phyloP scores from a whole-genome alignment of 2,797 vertebrate species.

The Synaphobranchus kaupii region DNA sequence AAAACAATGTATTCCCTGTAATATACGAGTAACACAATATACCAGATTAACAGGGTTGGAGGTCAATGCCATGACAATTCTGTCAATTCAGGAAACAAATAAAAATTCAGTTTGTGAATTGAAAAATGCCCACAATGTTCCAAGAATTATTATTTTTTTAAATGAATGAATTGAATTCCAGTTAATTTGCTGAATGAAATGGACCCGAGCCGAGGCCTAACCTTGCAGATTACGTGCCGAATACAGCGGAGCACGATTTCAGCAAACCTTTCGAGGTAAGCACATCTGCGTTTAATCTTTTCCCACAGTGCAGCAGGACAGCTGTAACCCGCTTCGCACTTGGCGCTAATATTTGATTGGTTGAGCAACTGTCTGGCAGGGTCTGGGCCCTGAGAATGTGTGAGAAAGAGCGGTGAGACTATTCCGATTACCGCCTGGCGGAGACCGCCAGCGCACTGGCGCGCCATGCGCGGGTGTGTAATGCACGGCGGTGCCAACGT shows the following conservation, averaged over 20 bases:
- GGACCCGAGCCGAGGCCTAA: neutral
- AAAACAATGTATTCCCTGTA: neutral
- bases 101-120: neutral
- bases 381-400: neutral
- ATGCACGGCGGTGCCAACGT: neutral
- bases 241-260: neutral
- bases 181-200: neutral
- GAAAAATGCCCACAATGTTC: neutral
- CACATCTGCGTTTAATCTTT: neutral
- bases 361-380: neutral
- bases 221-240: neutral
- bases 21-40: neutral
- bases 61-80: neutral
- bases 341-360: neutral
- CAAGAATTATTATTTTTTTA: neutral
- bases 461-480: neutral
- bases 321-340: neutral
- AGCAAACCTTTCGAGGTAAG: neutral
- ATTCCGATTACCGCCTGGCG: neutral
- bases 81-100: neutral
- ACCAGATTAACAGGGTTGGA: neutral
- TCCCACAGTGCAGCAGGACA: constrained; percentile 7
- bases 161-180: neutral
- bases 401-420: neutral
- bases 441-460: neutral